Evolutionary conservation across 2,888 invertebrate genomes (phyloP), one percentile per base, ranked within the genome.

Genomic region (Catonia carolina): DNA sequence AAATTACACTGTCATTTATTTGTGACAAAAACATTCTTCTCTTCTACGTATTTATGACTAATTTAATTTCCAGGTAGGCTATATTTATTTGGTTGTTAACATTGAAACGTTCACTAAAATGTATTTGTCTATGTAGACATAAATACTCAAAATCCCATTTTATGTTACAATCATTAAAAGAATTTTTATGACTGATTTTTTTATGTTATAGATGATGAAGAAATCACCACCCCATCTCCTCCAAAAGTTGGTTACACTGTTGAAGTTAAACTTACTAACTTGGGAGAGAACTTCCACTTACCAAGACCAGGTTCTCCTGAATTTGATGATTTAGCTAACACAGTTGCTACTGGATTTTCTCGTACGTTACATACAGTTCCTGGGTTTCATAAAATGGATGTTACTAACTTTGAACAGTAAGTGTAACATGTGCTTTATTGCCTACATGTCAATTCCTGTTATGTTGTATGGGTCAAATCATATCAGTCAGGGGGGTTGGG

Each of bases 201-300:
- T n/a, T n/a, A n/a, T n/a, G n/a, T n/a, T n/a, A n/a, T n/a, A 78
- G 79, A 80, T 62, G 80, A 81, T 1, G 66, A 65, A 51, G 55
- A 60, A 22, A 36, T 58, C 12, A 62, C 60, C 7, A 58, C 60
- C 14, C 62, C 65, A 22, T 62, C 63, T 31, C 83, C 86, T 0
- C 85, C 86, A 0, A 78, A 82, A 33, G 70, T 84, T 0, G 77
- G 80, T 1, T 91, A 89, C 73, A 79, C 81, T 14, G 75, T 89
- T 39, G 78, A 84, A 66, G 79, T 92, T 1, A 85, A 86, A 66
- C 75, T 92, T 55, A 80, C 85, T 22, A 85, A 85, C 33, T 72
- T 89, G 31, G 91, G 86, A 0, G 85, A 89, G 67, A 85, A 84
- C 63, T 92, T 85, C 75, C 77, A 79, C 55, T 79, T 85, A 0